Percentiles rank a stretch among this genome's conserved stretches.
phyloP scores from a whole-genome alignment of 2,888 invertebrate genomes.

The Campopleginae sp. region DNA sequence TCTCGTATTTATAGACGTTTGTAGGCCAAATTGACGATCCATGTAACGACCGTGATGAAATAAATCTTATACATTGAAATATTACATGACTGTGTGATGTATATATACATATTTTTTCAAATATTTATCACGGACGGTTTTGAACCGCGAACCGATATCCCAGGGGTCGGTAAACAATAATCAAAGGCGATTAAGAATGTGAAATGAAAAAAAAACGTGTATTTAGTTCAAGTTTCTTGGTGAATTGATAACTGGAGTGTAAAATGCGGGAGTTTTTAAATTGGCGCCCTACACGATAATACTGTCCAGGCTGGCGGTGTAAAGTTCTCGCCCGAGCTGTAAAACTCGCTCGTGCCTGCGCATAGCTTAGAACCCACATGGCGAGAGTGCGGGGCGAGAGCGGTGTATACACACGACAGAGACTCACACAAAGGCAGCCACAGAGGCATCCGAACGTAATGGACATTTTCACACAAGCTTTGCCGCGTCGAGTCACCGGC shows the following conservation, averaged over 20 bases:
- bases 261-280: neutral
- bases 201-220: neutral
- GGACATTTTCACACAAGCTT: neutral
- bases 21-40: conserved; percentile 45
- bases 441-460: neutral
- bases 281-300: neutral
- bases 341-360: conserved; percentile 19
- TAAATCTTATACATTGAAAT: neutral
- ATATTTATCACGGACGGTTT: neutral
- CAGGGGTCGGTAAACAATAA: conserved; percentile 2
- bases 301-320: neutral
- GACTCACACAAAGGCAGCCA: neutral
- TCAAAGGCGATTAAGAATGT: neutral
- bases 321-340: neutral
- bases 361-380: conserved; percentile 38
- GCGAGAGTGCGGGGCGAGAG: conserved; percentile 23
- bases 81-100: neutral
- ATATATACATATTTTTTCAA: neutral
- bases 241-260: neutral
- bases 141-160: neutral
- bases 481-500: conserved; percentile 32
- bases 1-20: conserved; percentile 60
- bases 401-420: neutral
- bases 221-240: neutral
- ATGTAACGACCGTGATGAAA: conserved; percentile 16